Conservation (phyloP, 2,888 invertebrate genomes). For the Sussaba pulchella region DNA sequence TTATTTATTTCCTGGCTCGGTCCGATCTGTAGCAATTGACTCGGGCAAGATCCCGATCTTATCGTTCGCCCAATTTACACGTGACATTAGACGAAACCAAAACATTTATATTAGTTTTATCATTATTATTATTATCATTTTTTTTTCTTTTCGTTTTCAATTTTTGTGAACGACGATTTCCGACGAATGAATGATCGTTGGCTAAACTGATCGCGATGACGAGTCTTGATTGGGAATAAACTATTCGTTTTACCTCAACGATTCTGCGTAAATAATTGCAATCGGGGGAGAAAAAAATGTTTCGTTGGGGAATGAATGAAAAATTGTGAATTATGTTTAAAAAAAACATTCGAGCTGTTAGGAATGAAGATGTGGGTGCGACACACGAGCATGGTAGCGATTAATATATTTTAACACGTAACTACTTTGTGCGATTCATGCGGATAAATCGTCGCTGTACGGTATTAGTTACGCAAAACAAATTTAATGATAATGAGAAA, state of each 20-base stretch:
- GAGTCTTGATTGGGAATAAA: constrained; percentile 7
- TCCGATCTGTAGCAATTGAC: constrained; percentile 92
- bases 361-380: constrained; percentile 58
- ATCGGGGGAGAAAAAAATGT: constrained; percentile 1
- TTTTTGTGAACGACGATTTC: constrained; percentile 27
- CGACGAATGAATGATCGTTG: constrained; percentile 29
- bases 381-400: constrained; percentile 49
- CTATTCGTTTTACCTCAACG: neutral
- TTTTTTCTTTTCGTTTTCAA: constrained; percentile 21
- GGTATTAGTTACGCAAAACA: constrained; percentile 24
- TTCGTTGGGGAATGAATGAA: constrained; percentile 35
- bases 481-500: constrained; percentile 25
- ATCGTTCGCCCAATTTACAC: constrained; percentile 69
- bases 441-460: constrained; percentile 24
- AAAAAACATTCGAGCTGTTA: constrained; percentile 47
- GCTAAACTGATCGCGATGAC: neutral
- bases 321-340: constrained; percentile 1
- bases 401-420: constrained; percentile 8
- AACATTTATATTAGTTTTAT: no score
- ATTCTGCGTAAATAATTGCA: constrained; percentile 5
- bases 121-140: no score
- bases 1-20: constrained; percentile 85
- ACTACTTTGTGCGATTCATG: constrained; percentile 47
- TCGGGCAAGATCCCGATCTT: constrained; percentile 97
- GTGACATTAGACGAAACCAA: constrained; percentile 46